Evolutionary conservation across 2,888 invertebrate genomes (phyloP).

Genomic region (Drosophila antonietae): DNA sequence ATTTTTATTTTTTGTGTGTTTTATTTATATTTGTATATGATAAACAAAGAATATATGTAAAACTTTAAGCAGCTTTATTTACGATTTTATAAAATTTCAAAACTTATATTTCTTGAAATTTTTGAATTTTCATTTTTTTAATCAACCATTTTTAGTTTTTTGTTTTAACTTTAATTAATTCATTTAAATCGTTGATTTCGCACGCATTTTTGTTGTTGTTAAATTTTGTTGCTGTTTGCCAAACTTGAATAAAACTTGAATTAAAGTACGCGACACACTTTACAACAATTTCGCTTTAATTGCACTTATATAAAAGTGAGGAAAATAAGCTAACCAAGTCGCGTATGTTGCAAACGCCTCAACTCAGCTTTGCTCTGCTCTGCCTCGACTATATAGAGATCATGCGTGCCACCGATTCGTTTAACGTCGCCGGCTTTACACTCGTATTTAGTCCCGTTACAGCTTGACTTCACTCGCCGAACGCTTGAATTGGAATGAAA

Average conservation of each 20-base stretch:
- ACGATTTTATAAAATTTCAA: background rate
- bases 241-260: conserved; percentile 11
- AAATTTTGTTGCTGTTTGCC: conserved; percentile 16
- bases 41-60: too few species aligned
- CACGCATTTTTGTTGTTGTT: conserved; percentile 20
- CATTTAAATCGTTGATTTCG: conserved; percentile 58
- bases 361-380: conserved; percentile 8
- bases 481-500: conserved; percentile 52
- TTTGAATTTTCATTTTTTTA: background rate
- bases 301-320: conserved; percentile 44
- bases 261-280: conserved; percentile 32
- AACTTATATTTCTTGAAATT: background rate
- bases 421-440: background rate
- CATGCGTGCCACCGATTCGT: conserved; percentile 27
- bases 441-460: conserved; percentile 10
- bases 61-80: background rate
- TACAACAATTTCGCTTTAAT: conserved; percentile 44
- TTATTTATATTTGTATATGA: too few species aligned
- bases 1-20: too few species aligned
- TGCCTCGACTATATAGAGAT: conserved; percentile 27
- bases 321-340: conserved; percentile 23
- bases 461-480: conserved; percentile 48
- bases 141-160: background rate
- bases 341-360: conserved; percentile 29
- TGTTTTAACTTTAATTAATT: conserved; percentile 43